Evolutionary conservation across 35 echinoderm and acorn worm species (phyloP), one percentile per base, ranked within the genome.

Genomic region (Apostichopus californicus): DNA sequence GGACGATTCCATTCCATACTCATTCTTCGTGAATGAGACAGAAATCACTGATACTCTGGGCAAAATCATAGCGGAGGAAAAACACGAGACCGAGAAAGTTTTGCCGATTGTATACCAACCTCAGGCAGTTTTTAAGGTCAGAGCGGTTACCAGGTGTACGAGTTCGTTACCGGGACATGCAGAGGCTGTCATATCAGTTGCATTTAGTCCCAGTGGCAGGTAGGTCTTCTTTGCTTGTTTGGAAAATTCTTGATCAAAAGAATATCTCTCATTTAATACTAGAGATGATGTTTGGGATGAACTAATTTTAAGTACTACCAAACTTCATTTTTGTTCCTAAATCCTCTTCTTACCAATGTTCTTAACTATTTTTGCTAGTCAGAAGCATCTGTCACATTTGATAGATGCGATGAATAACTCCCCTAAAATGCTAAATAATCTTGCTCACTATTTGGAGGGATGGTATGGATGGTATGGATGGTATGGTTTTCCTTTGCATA

Each of bases 111-210:
- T 96, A 54, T 99, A 99, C 80, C 97, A 96, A 65, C 97, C 97
- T 21, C 97, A 99, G 68, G 97, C 97, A 17, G 88, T 99, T 26
- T 99, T 99, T 61, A 99, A 91, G 64, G 97, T 96, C 0, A 91
- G 93, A 77, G 93, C 97, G 56, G 95, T 99, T 14, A 96, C 97
- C 1, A 90, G 97, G 52, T 99, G 95, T 87, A 99, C 95, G 11
- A 99, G 93, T 54, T 93, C 93, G 73, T 95, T 98, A 75, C 93
- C 94, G 75, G 97, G 97, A 13, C 97, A 98, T 91, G 97, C 97
- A 13, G 97, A 98, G 70, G 97, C 97, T n/a, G 97, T 98, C 3
- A 98, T 98, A 86, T 98, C 97, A 55, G 97, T 98, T 18, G 94
- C 95, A 65, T 98, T 98, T 77, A 98, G 97, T 86, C 97, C 97